Evolutionary conservation across 2,797 vertebrate genomes (phyloP).

Genomic region (Oreochromis grahami): DNA sequence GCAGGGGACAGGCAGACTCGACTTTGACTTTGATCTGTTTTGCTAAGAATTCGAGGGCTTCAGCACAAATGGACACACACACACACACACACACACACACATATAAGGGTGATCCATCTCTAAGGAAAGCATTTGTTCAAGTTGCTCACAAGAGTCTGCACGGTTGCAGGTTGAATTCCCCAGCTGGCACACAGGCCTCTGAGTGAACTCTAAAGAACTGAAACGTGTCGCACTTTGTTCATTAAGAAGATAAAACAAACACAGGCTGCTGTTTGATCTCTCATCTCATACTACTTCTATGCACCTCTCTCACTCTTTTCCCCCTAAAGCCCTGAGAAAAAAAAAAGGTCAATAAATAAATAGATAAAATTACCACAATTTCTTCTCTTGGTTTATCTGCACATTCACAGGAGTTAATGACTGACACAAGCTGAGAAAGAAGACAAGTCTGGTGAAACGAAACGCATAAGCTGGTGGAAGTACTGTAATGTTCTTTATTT

Average conservation of each 20-base stretch:
- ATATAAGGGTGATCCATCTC: background rate
- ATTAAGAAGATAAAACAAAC: slow-evolving; percentile 49
- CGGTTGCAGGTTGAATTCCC: slow-evolving; percentile 37
- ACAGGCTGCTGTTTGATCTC: slow-evolving; percentile 30
- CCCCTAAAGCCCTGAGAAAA: slow-evolving; percentile 1
- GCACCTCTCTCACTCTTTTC: background rate
- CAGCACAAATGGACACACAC: background rate
- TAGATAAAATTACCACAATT: background rate
- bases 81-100: background rate
- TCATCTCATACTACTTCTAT: background rate
- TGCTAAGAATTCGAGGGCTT: background rate
- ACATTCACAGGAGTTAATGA: background rate
- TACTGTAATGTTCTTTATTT: background rate
- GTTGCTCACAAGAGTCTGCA: background rate
- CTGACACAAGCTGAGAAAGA: background rate
- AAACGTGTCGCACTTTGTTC: slow-evolving; percentile 29
- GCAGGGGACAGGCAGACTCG: slow-evolving; percentile 23
- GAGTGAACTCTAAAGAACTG: slow-evolving; percentile 20
- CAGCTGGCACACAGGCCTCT: background rate
- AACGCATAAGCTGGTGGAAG: background rate
- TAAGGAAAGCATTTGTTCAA: slow-evolving; percentile 2
- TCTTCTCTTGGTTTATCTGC: background rate
- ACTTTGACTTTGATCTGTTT: slow-evolving; percentile 50
- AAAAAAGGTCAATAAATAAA: background rate
- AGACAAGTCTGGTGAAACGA: background rate